A percentile compares a stretch with the other conserved stretches of the same genome.
These are phyloP conservation scores for Erithacus rubecula DNA, from an alignment of 2,797 vertebrate genomes.

Conservation along the genomic window DNA sequence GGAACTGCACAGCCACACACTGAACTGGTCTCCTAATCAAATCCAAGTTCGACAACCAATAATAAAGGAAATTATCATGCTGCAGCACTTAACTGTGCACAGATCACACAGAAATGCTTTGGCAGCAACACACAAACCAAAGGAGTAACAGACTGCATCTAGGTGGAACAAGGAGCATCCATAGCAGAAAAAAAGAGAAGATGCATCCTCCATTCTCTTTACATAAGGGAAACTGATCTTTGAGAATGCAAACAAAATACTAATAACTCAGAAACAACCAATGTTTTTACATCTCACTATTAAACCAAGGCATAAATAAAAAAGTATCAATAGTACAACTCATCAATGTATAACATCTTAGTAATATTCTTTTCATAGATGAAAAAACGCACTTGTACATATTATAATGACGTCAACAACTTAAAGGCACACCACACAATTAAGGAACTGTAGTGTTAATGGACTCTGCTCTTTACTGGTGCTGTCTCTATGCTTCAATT, in stretches of 20 bases:
- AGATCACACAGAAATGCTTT: neutral
- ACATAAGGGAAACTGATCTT: neutral
- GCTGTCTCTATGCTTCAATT: neutral
- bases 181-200: neutral
- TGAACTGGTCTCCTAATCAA: neutral
- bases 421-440: fast-evolving
- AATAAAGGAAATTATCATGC: fast-evolving
- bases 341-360: neutral
- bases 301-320: neutral
- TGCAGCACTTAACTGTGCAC: neutral
- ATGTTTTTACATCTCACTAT: neutral
- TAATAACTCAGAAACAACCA: neutral
- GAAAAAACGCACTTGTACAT: neutral
- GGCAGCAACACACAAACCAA: neutral
- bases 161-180: neutral
- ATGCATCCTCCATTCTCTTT: neutral
- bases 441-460: neutral
- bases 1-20: neutral
- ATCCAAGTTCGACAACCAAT: neutral
- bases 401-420: neutral
- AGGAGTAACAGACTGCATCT: neutral
- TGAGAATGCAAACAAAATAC: neutral
- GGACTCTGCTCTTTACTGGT: neutral
- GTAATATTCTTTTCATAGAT: neutral
- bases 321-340: neutral